A percentile compares a stretch with the other conserved stretches of the same genome.
Evolutionary conservation across 2,888 invertebrate genomes (phyloP).

Genomic region (Geotrupes spiniger): DNA sequence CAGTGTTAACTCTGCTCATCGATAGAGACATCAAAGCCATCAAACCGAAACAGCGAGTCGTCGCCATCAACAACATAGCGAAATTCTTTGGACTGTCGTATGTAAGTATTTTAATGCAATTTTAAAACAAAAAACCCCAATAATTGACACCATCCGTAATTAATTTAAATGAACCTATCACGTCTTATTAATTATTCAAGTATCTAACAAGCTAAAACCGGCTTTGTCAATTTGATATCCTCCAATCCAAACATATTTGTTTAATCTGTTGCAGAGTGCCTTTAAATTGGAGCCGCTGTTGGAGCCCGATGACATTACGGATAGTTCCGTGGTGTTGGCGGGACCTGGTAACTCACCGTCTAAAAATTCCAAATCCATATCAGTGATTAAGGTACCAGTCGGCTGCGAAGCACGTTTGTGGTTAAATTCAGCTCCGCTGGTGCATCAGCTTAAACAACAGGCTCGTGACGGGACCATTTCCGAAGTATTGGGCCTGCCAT

Average conservation of each 20-base stretch:
- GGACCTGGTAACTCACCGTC: slow-evolving; percentile 55
- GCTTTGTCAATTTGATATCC: too few species aligned
- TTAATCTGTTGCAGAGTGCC: slow-evolving; percentile 50
- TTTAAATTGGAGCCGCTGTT: slow-evolving; percentile 53
- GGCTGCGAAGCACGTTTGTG: slow-evolving; percentile 73
- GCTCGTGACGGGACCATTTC: slow-evolving; percentile 70
- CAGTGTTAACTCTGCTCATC: slow-evolving; percentile 63
- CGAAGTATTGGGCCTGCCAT: slow-evolving; percentile 65
- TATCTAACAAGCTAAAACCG: too few species aligned
- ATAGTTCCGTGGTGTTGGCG: slow-evolving; percentile 53
- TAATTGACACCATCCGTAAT: too few species aligned
- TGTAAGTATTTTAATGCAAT: slow-evolving; percentile 50
- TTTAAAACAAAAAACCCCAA: slow-evolving; percentile 1
- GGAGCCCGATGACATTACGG: slow-evolving; percentile 47
- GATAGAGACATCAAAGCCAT: slow-evolving; percentile 65
- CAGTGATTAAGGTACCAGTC: slow-evolving; percentile 60
- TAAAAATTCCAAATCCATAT: slow-evolving; percentile 49
- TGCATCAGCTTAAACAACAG: slow-evolving; percentile 67
- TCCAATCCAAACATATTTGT: neutral
- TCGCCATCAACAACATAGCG: slow-evolving; percentile 68
- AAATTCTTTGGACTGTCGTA: slow-evolving; percentile 66
- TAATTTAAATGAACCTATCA: too few species aligned
- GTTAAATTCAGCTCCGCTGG: slow-evolving; percentile 62
- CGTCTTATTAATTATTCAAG: too few species aligned
- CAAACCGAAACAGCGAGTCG: slow-evolving; percentile 61